Evolutionary conservation across 2,113 vertebrate genomes (phyloP), one percentile per base, ranked within the genome.

Genomic region (human (Homo sapiens)): DNA sequence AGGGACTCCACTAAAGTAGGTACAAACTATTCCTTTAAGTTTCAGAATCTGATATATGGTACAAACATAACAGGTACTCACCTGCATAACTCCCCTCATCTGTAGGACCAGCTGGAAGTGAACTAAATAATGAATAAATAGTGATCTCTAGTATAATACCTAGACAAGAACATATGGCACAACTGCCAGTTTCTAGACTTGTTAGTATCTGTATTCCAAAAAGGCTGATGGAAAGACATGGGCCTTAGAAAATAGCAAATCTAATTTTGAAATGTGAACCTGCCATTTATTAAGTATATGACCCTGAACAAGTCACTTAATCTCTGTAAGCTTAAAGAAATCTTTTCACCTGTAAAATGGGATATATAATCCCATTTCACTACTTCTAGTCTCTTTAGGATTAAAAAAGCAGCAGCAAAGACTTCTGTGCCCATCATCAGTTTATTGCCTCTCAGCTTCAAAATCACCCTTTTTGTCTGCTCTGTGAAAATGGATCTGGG

Each of bases 391-490:
- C 32, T 57, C 61, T 83, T 57, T 50, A 38, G 22, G 81, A 76
- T 81, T 78, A 86, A 86, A 93, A 82, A 88, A 61, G 12, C 13
- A 75, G 68, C 2, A 75, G 35, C 18, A 90, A 0, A 30, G 23
- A 76, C 16, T 72, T 57, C 55, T 90, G 35, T 76, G 43, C 38
- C 55, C 25, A 35, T 70, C 70, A 43, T 43, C 70, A 68, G 32
- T 78, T 35, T 72, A 68, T 1, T 80, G 82, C 32, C 40, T 90
- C 86, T 76, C 68, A 23, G 30, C 4, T 59, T 81, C 85, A 79
- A 82, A 83, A 13, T 70, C 61, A 90, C 22, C 90, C 87, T 91
- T 97, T 83, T 92, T 40, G n/a, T 35, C 61, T 80, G 57, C 61
- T 76, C 68, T 72, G 4, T 80, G 35, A 82, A 96, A 85, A 95